Evolutionary conservation across 2,888 invertebrate species (phyloP).

Genomic region (Elysia crispata): DNA sequence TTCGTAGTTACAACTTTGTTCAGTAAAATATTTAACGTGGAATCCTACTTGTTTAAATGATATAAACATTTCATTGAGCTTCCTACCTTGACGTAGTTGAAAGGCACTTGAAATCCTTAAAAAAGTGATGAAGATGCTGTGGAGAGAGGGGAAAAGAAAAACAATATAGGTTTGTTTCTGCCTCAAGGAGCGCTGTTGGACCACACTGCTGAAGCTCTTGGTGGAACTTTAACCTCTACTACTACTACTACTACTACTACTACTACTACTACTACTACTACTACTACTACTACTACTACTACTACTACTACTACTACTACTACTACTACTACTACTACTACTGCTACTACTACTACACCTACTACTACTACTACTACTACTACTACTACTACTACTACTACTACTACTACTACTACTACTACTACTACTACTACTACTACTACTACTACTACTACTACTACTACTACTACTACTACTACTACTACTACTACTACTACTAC

Average conservation of each 20-base stretch:
- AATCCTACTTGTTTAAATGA: too few species aligned
- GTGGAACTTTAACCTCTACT: not conserved
- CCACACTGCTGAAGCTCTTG: not conserved
- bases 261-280: constrained; percentile 24
- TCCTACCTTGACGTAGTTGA: too few species aligned
- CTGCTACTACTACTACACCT: too few species aligned
- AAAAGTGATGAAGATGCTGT: too few species aligned
- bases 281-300: constrained; percentile 34
- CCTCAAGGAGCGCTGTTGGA: not conserved
- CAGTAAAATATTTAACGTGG: too few species aligned
- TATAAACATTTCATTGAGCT: too few species aligned
- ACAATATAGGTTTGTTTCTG: too few species aligned
- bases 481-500: constrained; percentile 1
- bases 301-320: not conserved
- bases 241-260: constrained; percentile 30
- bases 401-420: constrained; percentile 5
- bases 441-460: constrained; percentile 30
- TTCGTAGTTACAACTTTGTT: too few species aligned
- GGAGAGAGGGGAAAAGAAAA: too few species aligned
- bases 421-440: constrained; percentile 30
- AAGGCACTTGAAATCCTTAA: too few species aligned
- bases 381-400: constrained; percentile 9
- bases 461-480: constrained; percentile 29
- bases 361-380: too few species aligned
- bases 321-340: constrained; percentile 12